phyloP scores from a whole-genome alignment of 2,113 vertebrate species.

The Pyxicephalus adspersus region DNA sequence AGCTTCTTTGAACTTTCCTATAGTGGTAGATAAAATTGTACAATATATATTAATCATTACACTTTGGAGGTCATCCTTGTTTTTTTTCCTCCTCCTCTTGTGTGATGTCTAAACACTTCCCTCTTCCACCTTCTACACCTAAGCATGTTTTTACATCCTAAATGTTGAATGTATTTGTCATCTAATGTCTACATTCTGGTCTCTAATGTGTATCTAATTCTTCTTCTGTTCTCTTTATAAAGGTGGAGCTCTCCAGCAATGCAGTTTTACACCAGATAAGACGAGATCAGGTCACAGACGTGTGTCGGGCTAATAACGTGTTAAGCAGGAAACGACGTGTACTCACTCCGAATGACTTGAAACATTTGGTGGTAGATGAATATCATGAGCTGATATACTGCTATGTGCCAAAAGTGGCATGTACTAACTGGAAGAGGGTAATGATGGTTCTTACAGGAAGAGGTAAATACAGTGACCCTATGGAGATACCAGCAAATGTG shows the following conservation, averaged over 20 bases:
- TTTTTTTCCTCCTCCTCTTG: too few species aligned
- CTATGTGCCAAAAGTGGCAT: constrained; percentile 98
- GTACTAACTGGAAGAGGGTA: constrained; percentile 98
- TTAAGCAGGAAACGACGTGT: constrained; percentile 87
- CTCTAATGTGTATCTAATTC: background rate
- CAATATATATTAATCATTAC: too few species aligned
- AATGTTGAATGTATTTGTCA: too few species aligned
- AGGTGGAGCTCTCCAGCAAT: constrained; percentile 82
- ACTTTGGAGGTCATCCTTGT: too few species aligned
- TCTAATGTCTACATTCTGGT: background rate
- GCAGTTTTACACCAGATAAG: constrained; percentile 89
- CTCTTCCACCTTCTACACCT: too few species aligned
- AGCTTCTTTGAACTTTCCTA: too few species aligned
- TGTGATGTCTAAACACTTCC: too few species aligned
- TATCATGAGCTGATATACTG: constrained; percentile 97
- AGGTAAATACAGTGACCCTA: constrained; percentile 93
- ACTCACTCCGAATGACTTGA: constrained; percentile 90
- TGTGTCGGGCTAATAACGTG: constrained; percentile 82
- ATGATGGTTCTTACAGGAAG: constrained; percentile 97
- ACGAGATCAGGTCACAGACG: constrained; percentile 88
- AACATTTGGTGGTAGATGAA: constrained; percentile 95
- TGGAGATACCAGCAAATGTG: constrained; percentile 95
- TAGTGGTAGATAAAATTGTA: too few species aligned
- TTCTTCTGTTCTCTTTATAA: constrained; percentile 65
- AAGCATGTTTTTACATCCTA: too few species aligned